Evolutionary conservation across 2,797 vertebrate species (phyloP), one percentile per base, ranked within the genome.

Genomic region (Alosa sapidissima): DNA sequence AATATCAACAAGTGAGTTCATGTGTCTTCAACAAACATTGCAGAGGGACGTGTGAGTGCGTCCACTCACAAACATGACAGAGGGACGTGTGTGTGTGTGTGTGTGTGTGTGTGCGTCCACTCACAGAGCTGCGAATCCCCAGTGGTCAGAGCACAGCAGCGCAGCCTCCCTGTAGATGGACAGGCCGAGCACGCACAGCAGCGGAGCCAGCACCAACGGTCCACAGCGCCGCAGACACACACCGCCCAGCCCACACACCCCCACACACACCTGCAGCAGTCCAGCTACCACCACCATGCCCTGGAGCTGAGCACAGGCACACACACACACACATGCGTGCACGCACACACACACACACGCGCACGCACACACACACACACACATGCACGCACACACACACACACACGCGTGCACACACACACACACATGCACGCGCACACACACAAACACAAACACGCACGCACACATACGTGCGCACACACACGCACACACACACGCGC

Each of bases 151-250:
- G 88, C 96, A 96, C 87, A 97, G 94, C 82, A 95, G 91, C 55
- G 96, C 95, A 0, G 95, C 95, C 85, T 96, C 95, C 83, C 93
- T 96, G 92, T 97, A 96, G 9, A 94, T 89, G 0, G 96, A 96
- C 11, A 97, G 92, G 0, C 96, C 96, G 0, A 96, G 94, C 85
- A 97, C 92, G 82, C 95, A 94, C 75, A 97, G 93, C 78, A 93
- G 93, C 5, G 96, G 96, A 0, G 97, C 96, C 91, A 97, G 90
- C 24, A 97, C 95, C 92, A 97, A 94, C 19, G 97, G 97, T 28
- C 96, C 95, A 0, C 95, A 96, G 86, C 48, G 91, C 81, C 0
- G 81, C 0, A 89, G 87, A 60, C 94, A 88, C 88, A 92, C 91
- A 9, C 96, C 96, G 0, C 93, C 92, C 72, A 89, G 1, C 0